Evolutionary conservation across 2,888 invertebrate species (phyloP).

Genomic region (Willowsia nigromaculata): DNA sequence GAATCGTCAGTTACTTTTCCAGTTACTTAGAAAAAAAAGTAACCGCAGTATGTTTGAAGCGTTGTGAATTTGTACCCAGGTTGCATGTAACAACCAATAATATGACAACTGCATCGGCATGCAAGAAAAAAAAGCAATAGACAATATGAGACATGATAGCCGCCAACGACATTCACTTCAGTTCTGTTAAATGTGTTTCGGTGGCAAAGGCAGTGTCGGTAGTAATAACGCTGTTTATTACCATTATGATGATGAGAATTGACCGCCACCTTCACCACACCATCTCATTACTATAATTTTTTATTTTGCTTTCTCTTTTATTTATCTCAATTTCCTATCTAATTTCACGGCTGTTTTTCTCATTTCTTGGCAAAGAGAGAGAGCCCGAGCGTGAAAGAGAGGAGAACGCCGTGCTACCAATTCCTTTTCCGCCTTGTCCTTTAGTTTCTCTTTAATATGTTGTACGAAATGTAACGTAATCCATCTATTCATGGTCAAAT

Average conservation of each 20-base stretch:
- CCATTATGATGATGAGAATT: conserved; percentile 24
- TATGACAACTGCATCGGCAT: too few relatives aligned
- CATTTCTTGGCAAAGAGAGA: neutral
- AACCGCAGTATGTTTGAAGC: too few relatives aligned
- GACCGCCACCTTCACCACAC: conserved; percentile 5
- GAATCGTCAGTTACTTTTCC: too few relatives aligned
- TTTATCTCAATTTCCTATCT: neutral
- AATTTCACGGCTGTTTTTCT: neutral
- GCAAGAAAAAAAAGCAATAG: too few relatives aligned
- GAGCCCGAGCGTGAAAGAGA: neutral
- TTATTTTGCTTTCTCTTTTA: neutral
- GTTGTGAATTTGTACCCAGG: too few relatives aligned
- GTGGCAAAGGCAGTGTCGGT: neutral
- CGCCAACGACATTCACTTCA: neutral
- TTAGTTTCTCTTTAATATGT: neutral
- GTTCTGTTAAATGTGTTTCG: neutral
- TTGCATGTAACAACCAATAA: too few relatives aligned
- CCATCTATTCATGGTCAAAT: neutral
- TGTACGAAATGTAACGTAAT: neutral
- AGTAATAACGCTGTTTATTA: conserved; percentile 1
- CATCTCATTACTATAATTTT: neutral
- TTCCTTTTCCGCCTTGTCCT: neutral
- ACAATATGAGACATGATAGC: too few relatives aligned
- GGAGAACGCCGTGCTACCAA: neutral
- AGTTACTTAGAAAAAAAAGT: too few relatives aligned